phyloP scores from a whole-genome alignment of 2,888 invertebrate species.

The Toxonevra muliebris region DNA sequence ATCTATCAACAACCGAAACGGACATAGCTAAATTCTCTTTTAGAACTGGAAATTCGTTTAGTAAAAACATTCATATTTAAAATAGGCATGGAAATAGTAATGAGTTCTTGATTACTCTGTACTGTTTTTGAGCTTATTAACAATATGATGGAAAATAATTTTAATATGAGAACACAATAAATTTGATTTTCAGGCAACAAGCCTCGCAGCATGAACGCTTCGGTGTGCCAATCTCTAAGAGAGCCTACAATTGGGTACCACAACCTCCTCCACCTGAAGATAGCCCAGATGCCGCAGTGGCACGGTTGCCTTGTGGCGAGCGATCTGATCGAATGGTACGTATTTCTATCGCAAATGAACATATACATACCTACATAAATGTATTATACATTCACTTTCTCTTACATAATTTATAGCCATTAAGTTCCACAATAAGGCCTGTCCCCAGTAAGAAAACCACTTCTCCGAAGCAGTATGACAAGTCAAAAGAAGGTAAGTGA shows the following conservation, averaged over 20 bases:
- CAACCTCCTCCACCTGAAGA: constrained; percentile 93
- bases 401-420: constrained; percentile 55
- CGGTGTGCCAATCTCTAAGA: constrained; percentile 88
- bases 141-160: no score
- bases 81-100: no score
- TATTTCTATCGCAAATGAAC: constrained; percentile 15
- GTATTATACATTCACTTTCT: not conserved
- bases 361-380: not conserved
- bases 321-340: constrained; percentile 78
- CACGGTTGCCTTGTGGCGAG: constrained; percentile 85
- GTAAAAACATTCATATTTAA: no score
- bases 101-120: no score
- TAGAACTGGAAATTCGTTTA: no score
- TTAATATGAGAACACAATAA: constrained; percentile 18
- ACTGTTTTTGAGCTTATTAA: no score
- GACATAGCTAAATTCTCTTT: no score
- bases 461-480: constrained; percentile 71
- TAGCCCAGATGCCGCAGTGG: constrained; percentile 84
- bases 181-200: constrained; percentile 72
- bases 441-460: constrained; percentile 72
- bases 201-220: constrained; percentile 89
- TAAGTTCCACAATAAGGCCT: constrained; percentile 62
- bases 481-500: constrained; percentile 64
- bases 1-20: no score
- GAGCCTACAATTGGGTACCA: constrained; percentile 94